Evolutionary conservation across 2,113 vertebrate genomes (phyloP).

Genomic region (Crotalus viridis): DNA sequence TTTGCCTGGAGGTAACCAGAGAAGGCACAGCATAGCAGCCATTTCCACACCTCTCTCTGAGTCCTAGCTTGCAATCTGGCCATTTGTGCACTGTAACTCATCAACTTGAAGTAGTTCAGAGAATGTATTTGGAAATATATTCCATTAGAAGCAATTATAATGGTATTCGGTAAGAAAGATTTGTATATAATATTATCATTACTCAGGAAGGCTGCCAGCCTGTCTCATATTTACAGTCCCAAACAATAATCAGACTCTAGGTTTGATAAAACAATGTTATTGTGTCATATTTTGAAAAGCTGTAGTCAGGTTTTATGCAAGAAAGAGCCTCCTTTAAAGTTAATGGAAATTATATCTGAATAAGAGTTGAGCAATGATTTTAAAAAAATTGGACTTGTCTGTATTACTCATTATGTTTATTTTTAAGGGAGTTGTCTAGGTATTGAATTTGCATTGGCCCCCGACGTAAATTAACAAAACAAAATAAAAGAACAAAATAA

Average conservation of each 20-base stretch:
- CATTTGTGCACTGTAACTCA: not conserved
- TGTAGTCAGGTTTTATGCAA: slow-evolving; percentile 61
- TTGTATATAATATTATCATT: slow-evolving; percentile 19
- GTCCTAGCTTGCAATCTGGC: not conserved
- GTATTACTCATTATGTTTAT: slow-evolving; percentile 54
- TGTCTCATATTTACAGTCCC: not conserved
- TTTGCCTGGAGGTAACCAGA: not conserved
- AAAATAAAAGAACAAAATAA: not conserved
- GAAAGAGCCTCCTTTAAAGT: slow-evolving; percentile 7
- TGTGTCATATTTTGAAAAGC: slow-evolving; percentile 40
- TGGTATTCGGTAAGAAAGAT: not conserved
- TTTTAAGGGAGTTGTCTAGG: slow-evolving; percentile 55
- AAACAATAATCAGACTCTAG: not conserved
- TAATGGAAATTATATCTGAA: slow-evolving; percentile 61
- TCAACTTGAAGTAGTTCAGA: slow-evolving; percentile 7
- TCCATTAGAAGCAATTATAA: slow-evolving; percentile 11
- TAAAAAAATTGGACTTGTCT: slow-evolving; percentile 46
- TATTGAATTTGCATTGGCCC: slow-evolving; percentile 57
- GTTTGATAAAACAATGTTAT: slow-evolving; percentile 26
- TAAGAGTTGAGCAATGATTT: slow-evolving; percentile 65
- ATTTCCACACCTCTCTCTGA: not conserved
- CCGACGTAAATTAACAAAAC: slow-evolving; percentile 53
- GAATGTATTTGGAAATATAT: slow-evolving; percentile 21
- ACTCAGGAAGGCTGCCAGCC: slow-evolving; percentile 16
- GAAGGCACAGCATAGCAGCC: not conserved